Conservation (phyloP, 2,113 vertebrate species). For the Seriola dumerili region DNA sequence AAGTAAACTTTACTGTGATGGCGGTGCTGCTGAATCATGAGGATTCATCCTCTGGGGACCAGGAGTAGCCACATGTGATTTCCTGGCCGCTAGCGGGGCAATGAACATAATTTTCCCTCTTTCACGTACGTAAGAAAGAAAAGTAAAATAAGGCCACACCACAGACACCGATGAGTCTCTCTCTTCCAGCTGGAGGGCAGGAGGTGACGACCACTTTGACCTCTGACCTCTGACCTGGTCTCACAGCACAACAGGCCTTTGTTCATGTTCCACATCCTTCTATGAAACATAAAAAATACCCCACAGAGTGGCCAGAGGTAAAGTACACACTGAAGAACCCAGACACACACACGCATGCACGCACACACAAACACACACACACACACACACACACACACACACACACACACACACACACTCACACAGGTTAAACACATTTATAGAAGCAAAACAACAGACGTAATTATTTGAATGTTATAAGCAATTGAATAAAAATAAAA, state of each 20-base stretch:
- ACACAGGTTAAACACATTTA: slow-evolving; percentile 23
- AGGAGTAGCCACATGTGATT: neutral
- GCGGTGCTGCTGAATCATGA: neutral
- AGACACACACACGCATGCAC: slow-evolving; percentile 18
- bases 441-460: slow-evolving; percentile 9
- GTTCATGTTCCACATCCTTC: slow-evolving; percentile 32
- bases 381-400: slow-evolving; percentile 30
- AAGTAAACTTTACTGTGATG: neutral
- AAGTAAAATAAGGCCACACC: slow-evolving; percentile 65
- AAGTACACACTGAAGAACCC: slow-evolving; percentile 49
- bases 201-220: neutral
- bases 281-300: slow-evolving; percentile 61
- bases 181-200: slow-evolving; percentile 1
- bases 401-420: slow-evolving; percentile 5
- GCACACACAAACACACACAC: slow-evolving; percentile 13
- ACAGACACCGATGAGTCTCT: slow-evolving; percentile 39
- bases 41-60: neutral
- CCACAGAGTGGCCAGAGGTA: slow-evolving; percentile 58
- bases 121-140: slow-evolving; percentile 33
- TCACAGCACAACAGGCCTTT: neutral
- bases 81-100: neutral
- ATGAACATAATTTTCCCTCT: neutral
- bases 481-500: neutral
- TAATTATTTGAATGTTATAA: neutral
- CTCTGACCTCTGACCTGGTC: neutral